Evolutionary conservation across 2,888 invertebrate genomes (phyloP).

Genomic region (Zeuzera pyrina): DNA sequence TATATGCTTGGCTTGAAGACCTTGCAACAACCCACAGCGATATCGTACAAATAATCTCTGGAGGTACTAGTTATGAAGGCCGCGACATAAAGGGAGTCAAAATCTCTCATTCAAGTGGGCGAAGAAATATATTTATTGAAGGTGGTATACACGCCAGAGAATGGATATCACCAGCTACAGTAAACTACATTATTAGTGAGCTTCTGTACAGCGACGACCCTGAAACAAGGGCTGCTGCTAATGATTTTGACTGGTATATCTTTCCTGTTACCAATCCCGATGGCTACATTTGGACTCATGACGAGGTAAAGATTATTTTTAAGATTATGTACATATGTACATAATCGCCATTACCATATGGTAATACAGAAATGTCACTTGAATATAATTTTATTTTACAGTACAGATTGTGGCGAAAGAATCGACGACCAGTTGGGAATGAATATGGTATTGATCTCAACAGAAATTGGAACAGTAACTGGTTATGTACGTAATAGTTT

Average conservation of each 20-base stretch:
- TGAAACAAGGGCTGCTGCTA: slow-evolving; percentile 55
- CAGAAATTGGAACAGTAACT: slow-evolving; percentile 82
- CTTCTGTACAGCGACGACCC: slow-evolving; percentile 68
- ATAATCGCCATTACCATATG: not conserved
- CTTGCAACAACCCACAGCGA: slow-evolving; percentile 55
- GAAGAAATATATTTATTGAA: slow-evolving; percentile 48
- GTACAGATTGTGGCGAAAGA: slow-evolving; percentile 82
- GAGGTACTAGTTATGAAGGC: slow-evolving; percentile 60
- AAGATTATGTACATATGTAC: not conserved
- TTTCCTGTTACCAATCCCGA: slow-evolving; percentile 85
- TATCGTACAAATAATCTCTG: slow-evolving; percentile 44
- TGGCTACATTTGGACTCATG: slow-evolving; percentile 81
- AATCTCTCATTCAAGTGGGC: slow-evolving; percentile 46
- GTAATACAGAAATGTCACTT: too few species aligned
- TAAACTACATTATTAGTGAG: slow-evolving; percentile 75
- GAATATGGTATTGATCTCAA: slow-evolving; percentile 83
- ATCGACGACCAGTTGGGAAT: slow-evolving; percentile 51
- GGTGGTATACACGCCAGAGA: slow-evolving; percentile 82
- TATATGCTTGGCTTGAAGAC: slow-evolving; percentile 72
- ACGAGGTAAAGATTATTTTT: slow-evolving; percentile 39
- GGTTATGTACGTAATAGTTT: slow-evolving; percentile 74
- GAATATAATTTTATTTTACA: slow-evolving; percentile 26
- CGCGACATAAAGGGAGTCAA: slow-evolving; percentile 61
- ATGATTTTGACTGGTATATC: slow-evolving; percentile 80
- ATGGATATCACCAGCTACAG: slow-evolving; percentile 79